Evolutionary conservation across 2,797 vertebrate genomes (phyloP).

Genomic region (Halcyon smyrnensis): DNA sequence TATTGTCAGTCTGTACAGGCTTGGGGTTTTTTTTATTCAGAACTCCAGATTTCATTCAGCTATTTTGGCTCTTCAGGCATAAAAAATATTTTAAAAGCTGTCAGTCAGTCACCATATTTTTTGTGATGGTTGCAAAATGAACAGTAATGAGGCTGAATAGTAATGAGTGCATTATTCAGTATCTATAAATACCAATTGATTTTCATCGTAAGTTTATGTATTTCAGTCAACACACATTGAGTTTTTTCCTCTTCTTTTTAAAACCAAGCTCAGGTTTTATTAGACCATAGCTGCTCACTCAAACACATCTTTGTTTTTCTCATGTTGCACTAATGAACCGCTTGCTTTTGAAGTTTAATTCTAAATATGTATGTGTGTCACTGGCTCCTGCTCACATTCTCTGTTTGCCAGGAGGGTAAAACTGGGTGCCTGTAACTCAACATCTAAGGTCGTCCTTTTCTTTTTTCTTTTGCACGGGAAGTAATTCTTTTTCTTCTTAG

Average conservation of each 20-base stretch:
- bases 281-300: neutral
- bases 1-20: neutral
- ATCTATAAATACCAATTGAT: constrained; percentile 31
- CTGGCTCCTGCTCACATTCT: neutral
- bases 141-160: constrained; percentile 46
- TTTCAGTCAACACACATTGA: neutral
- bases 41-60: neutral
- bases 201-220: neutral
- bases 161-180: constrained; percentile 50
- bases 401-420: neutral
- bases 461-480: neutral
- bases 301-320: neutral
- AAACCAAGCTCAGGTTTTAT: constrained; percentile 10
- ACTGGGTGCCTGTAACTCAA: neutral
- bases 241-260: neutral
- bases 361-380: neutral
- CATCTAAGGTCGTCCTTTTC: neutral
- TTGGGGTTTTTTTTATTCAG: neutral
- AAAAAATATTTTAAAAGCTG: constrained; percentile 61
- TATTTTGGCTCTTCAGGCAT: constrained; percentile 48
- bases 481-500: neutral
- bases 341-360: constrained; percentile 31
- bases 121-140: constrained; percentile 35
- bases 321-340: neutral
- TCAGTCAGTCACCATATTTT: constrained; percentile 26